Percentiles rank a stretch among this genome's conserved stretches.
Evolutionary conservation across 2,888 invertebrate genomes (phyloP).

Genomic region (Tholera decimalis): DNA sequence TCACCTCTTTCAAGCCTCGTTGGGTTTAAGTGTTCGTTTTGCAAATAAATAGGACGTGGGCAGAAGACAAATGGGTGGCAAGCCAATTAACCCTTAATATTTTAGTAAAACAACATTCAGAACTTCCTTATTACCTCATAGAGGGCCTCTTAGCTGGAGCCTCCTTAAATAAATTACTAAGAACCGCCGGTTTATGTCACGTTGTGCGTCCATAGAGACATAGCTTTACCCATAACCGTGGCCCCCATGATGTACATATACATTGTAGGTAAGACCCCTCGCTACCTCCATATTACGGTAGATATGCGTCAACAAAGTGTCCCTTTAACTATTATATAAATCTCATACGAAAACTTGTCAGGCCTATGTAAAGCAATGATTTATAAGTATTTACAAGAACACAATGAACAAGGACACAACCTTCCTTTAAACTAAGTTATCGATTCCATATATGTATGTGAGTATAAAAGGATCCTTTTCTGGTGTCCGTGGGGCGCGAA

Average conservation of each 20-base stretch:
- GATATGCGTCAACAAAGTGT: constrained; percentile 23
- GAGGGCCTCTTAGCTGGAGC: constrained; percentile 46
- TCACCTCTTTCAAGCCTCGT: constrained; percentile 38
- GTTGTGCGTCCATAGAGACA: constrained; percentile 55
- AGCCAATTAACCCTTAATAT: constrained; percentile 67
- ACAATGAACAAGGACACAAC: constrained; percentile 50
- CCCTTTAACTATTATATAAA: constrained; percentile 41
- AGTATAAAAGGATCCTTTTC: constrained; percentile 60
- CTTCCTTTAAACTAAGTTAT: constrained; percentile 52
- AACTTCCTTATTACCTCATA: constrained; percentile 70
- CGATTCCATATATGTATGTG: constrained; percentile 55
- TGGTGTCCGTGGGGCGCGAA: constrained; percentile 60
- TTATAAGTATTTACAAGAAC: constrained; percentile 40
- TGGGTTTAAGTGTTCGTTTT: constrained; percentile 50
- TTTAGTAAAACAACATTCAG: constrained; percentile 67
- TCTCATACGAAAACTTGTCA: constrained; percentile 29
- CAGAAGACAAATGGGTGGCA: constrained; percentile 51
- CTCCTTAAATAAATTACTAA: constrained; percentile 59
- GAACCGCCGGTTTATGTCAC: constrained; percentile 46
- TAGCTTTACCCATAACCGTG: constrained; percentile 21
- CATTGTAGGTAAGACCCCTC: constrained; percentile 18
- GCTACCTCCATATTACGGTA: constrained; percentile 11
- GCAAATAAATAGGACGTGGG: constrained; percentile 44
- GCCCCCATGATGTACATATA: constrained; percentile 29
- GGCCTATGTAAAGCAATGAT: constrained; percentile 47